Evolutionary conservation across 2,797 vertebrate genomes (phyloP).

Genomic region (Lophotriccus pileatus): DNA sequence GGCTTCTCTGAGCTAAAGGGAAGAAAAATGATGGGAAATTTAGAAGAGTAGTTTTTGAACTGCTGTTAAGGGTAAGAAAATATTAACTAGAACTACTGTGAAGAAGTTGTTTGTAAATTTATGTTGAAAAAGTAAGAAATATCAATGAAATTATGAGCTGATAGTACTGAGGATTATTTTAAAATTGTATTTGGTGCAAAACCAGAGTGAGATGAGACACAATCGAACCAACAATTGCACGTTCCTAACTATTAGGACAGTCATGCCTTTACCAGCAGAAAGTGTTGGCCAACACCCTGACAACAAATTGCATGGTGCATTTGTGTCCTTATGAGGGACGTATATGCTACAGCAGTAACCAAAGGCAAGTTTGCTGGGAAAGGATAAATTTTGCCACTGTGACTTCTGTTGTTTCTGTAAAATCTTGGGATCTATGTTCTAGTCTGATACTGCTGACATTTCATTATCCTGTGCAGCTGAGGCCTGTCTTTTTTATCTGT

Average conservation of each 20-base stretch:
- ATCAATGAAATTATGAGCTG: neutral
- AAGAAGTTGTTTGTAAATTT: neutral
- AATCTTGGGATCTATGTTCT: neutral
- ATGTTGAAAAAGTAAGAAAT: neutral
- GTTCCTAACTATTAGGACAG: neutral
- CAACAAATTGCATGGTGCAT: neutral
- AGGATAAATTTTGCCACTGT: neutral
- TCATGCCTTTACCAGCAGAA: neutral
- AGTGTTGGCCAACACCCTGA: neutral
- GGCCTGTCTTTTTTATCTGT: neutral
- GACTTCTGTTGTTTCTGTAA: neutral
- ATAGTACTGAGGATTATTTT: neutral
- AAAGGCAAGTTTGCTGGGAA: neutral
- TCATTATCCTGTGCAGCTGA: neutral
- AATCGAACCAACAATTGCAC: neutral
- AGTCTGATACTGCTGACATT: neutral
- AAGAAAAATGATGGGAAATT: neutral
- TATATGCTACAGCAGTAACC: neutral
- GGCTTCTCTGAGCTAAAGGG: neutral
- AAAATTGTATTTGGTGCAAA: neutral
- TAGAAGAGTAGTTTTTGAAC: neutral
- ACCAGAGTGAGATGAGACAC: neutral
- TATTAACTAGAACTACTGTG: neutral
- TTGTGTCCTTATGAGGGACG: neutral
- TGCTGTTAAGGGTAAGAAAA: neutral